Conservation (phyloP, 2,797 vertebrate species). For the Tolypeutes matacus region DNA sequence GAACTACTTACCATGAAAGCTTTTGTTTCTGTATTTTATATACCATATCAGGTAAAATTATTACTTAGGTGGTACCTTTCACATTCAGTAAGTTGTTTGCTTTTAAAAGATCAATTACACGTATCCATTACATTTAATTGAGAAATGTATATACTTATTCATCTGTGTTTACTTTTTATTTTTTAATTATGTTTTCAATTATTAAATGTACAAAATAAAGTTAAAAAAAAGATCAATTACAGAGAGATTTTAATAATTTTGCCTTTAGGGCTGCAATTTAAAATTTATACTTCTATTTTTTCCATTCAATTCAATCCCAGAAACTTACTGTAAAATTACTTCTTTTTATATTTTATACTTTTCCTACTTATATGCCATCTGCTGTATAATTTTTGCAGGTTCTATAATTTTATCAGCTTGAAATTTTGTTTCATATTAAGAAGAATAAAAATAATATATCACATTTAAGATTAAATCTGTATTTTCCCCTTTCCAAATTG, state of each 20-base stretch:
- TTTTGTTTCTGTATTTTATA: neutral
- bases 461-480: neutral
- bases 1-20: neutral
- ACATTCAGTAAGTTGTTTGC: neutral
- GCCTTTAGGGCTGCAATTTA: neutral
- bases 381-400: neutral
- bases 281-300: neutral
- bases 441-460: neutral
- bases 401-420: neutral
- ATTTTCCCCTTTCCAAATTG: neutral
- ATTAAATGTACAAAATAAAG: too few relatives aligned
- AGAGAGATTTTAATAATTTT: neutral
- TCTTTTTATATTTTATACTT: slow-evolving; percentile 2
- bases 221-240: neutral
- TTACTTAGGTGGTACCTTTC: neutral
- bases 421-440: neutral
- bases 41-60: neutral
- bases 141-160: too few relatives aligned
- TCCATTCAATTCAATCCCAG: neutral
- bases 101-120: neutral
- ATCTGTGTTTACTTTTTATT: too few relatives aligned
- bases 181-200: too few relatives aligned
- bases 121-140: too few relatives aligned
- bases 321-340: neutral
- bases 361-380: neutral